Evolutionary conservation across 2,888 invertebrate genomes (phyloP), one percentile per base, ranked within the genome.

Genomic region (Chymomyza amoena): DNA sequence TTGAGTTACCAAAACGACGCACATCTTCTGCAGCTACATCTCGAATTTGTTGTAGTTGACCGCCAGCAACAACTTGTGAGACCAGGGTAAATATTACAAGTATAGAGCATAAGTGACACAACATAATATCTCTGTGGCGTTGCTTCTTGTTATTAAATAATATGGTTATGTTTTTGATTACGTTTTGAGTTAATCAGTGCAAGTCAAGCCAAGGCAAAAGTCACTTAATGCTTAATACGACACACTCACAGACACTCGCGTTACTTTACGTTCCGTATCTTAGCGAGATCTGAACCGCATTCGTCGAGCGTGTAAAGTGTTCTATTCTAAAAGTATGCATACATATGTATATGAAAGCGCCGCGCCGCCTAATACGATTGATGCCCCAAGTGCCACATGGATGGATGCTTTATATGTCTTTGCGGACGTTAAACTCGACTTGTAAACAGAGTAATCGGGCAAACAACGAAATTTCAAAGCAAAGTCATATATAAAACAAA

Each of bases 161-260:
- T 62, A 39, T 71, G 72, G 77, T 87, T 83, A 85, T 76, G 76
- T 7, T 54, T 65, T 63, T 84, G 75, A 81, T 81, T 77, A 69
- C 74, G 70, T 60, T 71, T 65, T 71, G 66, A 66, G 57, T 77
- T 78, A 87, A 83, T 86, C 88, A 86, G 77, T 70, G 71, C 36
- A 25, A 1, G 25, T 2, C 3, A 1, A 25, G 25, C 25, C 39
- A 45, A 45, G 18, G 51, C 20, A 61, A 13, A 56, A 1, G 15
- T 57, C 70, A 73, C 73, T 70, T 75, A 70, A 66, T 52, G 32
- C 32, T 39, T 39, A 45, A 13, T 45, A 13, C 32, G 0, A 45
- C 39, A 13, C 39, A 2, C 39, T 45, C 39, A 15, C 1, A 39
- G 4, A 45, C 10, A 13, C 39, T 10, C 39, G 39, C 39, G 13